Conservation (phyloP, 1,140 invertebrate species). For the Drosophila chauvacae region DNA sequence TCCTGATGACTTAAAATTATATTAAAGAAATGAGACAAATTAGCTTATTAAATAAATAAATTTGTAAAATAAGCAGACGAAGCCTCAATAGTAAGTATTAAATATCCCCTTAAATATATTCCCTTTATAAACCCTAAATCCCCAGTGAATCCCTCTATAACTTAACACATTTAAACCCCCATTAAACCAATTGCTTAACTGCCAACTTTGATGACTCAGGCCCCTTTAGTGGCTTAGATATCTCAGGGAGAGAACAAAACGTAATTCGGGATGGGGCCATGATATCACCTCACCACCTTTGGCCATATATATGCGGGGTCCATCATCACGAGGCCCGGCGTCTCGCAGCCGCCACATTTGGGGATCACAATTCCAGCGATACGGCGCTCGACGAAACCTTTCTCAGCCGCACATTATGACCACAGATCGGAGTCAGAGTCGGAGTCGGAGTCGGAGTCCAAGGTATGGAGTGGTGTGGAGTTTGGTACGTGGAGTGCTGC, state of each 20-base stretch:
- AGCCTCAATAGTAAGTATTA: too few relatives aligned
- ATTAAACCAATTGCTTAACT: slow-evolving; percentile 1
- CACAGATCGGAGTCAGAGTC: slow-evolving; percentile 14
- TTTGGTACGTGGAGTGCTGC: slow-evolving; percentile 37
- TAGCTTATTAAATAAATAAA: too few relatives aligned
- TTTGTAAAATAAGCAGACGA: too few relatives aligned
- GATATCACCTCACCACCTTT: slow-evolving; percentile 70
- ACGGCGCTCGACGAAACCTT: slow-evolving; percentile 51
- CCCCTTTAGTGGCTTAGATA: slow-evolving; percentile 23
- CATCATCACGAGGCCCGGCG: slow-evolving; percentile 22
- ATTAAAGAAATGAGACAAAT: not conserved
- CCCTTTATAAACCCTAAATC: too few relatives aligned
- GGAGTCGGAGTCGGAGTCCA: slow-evolving; percentile 2
- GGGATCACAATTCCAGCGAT: slow-evolving; percentile 74
- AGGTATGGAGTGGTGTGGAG: slow-evolving; percentile 13
- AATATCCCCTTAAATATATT: not conserved
- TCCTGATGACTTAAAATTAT: not conserved
- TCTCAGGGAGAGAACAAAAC: slow-evolving; percentile 47
- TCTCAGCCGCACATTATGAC: slow-evolving; percentile 54
- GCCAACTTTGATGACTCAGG: slow-evolving; percentile 39
- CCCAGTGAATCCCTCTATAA: not conserved
- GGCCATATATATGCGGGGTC: slow-evolving; percentile 33
- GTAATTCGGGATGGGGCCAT: slow-evolving; percentile 44
- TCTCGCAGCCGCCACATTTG: slow-evolving; percentile 64
- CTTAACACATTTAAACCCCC: not conserved